Conservation (phyloP, 2,113 vertebrate species). For the Gorsachius goisagi region DNA sequence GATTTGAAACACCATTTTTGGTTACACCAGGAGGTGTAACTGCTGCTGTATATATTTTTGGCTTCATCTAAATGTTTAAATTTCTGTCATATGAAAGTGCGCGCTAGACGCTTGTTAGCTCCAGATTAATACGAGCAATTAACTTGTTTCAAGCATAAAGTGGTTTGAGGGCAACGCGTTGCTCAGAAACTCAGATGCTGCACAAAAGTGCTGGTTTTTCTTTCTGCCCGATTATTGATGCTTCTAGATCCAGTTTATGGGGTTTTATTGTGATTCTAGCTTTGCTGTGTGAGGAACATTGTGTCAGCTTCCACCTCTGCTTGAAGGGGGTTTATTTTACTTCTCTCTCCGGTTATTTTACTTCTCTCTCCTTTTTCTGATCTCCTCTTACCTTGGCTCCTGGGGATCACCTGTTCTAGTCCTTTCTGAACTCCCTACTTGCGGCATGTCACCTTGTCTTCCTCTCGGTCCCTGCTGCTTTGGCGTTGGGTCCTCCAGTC, state of each 20-base stretch:
- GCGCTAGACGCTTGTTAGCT: neutral
- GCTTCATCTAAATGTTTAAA: neutral
- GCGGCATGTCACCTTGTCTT: neutral
- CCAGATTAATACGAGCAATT: neutral
- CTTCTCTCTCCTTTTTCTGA: neutral
- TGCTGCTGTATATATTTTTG: neutral
- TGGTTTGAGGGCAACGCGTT: neutral
- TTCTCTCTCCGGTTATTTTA: neutral
- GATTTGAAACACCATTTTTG: slow-evolving; percentile 50
- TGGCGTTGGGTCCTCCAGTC: neutral
- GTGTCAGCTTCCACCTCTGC: neutral
- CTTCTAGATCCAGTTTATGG: neutral
- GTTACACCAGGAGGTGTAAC: neutral
- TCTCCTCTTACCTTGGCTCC: neutral
- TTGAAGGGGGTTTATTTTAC: neutral
- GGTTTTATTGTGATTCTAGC: neutral
- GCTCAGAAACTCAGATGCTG: neutral
- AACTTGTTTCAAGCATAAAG: neutral
- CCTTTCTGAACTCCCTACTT: neutral
- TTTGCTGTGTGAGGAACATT: neutral
- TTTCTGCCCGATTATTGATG: neutral
- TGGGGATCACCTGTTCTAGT: neutral
- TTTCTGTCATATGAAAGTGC: neutral
- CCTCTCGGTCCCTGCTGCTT: neutral
- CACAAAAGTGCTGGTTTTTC: neutral